Percentiles rank a stretch among this genome's conserved stretches.
phyloP scores from a whole-genome alignment of 2,113 vertebrate species.

The Dermatemys mawii region DNA sequence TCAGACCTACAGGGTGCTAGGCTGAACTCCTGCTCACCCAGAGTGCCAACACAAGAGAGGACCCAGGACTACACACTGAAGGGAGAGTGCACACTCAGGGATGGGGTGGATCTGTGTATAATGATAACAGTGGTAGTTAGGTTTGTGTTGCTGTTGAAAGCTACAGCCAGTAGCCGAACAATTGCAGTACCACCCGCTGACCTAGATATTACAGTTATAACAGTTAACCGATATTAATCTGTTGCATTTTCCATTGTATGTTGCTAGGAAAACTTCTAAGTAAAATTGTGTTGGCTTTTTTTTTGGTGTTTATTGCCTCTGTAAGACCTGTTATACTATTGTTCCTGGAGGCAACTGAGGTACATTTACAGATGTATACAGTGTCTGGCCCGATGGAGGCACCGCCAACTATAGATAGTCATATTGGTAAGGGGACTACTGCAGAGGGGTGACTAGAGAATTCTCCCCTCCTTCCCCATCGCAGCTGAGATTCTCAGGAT shows the following conservation, averaged over 20 bases:
- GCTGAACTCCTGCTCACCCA: not conserved
- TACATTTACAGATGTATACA: not conserved
- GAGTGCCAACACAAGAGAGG: not conserved
- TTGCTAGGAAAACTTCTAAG: not conserved
- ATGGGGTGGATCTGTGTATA: not conserved
- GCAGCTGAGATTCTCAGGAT: not conserved
- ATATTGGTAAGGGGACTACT: not conserved
- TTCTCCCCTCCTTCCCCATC: not conserved
- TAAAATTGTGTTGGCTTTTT: not conserved
- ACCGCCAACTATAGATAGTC: not conserved
- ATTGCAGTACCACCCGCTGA: not conserved
- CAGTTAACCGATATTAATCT: not conserved
- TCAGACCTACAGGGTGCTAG: not conserved
- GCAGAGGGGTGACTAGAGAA: not conserved
- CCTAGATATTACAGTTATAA: not conserved
- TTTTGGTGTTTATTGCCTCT: not conserved
- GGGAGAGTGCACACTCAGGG: not conserved
- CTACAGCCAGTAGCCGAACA: not conserved
- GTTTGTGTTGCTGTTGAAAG: not conserved
- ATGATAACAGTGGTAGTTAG: not conserved
- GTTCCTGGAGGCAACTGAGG: not conserved
- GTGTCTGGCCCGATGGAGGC: not conserved
- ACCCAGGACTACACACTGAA: not conserved
- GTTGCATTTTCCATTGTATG: not conserved
- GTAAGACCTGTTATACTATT: not conserved